A percentile compares a stretch with the other conserved stretches of the same genome.
phyloP scores from a whole-genome alignment of 2,888 invertebrate genomes.

The Mechanitis messenoides region DNA sequence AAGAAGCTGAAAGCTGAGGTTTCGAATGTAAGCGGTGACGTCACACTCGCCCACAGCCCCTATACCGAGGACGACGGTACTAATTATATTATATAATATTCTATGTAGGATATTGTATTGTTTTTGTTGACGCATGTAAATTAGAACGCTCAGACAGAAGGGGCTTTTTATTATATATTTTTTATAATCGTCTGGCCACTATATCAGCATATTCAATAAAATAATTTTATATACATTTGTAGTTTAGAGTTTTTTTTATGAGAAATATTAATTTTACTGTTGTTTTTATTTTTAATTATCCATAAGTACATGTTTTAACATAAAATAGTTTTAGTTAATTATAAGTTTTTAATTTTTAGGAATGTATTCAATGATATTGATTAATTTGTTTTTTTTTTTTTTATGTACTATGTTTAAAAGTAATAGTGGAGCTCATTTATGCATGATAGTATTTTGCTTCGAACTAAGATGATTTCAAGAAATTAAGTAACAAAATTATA shows the following conservation, averaged over 20 bases:
- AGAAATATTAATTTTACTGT: no score
- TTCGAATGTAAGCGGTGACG: conserved; percentile 55
- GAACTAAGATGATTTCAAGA: background rate
- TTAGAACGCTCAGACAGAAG: conserved; percentile 1
- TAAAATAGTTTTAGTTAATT: no score
- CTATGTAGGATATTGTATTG: conserved; percentile 12
- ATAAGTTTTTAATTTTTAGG: no score
- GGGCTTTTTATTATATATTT: background rate
- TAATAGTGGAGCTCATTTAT: background rate
- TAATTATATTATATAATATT: conserved; percentile 35
- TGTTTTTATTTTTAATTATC: no score
- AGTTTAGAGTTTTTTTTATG: background rate
- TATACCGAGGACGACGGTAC: conserved; percentile 60
- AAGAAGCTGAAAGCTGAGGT: conserved; percentile 69
- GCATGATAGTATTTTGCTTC: background rate
- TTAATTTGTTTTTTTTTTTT: no score
- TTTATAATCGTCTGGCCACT: background rate
- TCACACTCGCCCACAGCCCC: conserved; percentile 48
- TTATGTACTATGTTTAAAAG: no score
- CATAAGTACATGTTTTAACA: no score
- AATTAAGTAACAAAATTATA: background rate
- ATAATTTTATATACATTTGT: background rate
- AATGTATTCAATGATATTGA: no score
- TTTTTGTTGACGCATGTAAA: conserved; percentile 9
- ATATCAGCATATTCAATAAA: no score